Evolutionary conservation across 2,113 vertebrate species (phyloP).

Genomic region (Cyanoderma ruficeps): DNA sequence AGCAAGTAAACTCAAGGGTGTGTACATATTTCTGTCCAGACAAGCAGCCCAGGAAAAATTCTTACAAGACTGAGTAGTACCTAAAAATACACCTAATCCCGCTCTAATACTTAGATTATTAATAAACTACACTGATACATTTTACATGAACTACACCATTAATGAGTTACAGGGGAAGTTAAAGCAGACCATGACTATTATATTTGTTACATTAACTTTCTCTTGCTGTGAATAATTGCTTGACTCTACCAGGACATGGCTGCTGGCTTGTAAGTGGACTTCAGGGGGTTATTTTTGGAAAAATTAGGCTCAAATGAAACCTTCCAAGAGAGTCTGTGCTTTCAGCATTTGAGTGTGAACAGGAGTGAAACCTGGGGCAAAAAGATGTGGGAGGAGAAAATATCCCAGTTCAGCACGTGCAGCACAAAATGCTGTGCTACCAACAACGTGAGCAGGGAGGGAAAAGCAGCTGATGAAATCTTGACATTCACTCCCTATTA

Average conservation of each 20-base stretch:
- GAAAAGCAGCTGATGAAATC: not conserved
- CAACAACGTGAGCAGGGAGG: not conserved
- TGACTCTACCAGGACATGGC: not conserved
- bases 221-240: not conserved
- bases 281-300: not conserved
- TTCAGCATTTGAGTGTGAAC: not conserved
- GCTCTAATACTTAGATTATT: not conserved
- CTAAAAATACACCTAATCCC: not conserved
- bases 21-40: not conserved
- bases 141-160: not conserved
- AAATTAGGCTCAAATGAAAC: not conserved
- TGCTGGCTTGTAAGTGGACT: not conserved
- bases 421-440: not conserved
- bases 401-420: not conserved
- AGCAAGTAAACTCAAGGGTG: not conserved
- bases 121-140: not conserved
- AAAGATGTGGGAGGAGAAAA: not conserved
- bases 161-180: not conserved
- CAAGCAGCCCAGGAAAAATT: not conserved
- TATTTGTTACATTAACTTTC: not conserved
- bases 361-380: not conserved
- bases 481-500: not conserved
- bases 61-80: not conserved
- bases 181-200: not conserved
- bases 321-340: not conserved